Base-by-base conservation (phyloP, 2,888 invertebrate species). In the Drepanosiphum platanoidis region DNA sequence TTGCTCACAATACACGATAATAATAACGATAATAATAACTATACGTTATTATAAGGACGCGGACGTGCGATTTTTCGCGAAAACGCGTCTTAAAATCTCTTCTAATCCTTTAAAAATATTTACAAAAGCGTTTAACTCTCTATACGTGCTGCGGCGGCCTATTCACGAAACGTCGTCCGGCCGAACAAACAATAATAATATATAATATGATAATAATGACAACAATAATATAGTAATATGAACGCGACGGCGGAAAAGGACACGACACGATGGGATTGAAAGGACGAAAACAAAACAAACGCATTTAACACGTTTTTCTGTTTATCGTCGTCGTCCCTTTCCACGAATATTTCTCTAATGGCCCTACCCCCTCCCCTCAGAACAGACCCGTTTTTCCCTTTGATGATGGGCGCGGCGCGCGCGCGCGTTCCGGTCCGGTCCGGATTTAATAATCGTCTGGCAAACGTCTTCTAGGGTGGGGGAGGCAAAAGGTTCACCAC, bases 311-410 rank as follows among this genome's bases (percentile, higher is more conserved):
- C 83, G 83, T 83, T 72, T 82, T 61, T 39, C 66, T 64, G 42
- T 74, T 74, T 82, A 82, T 74, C 46, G 9, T 30, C 58, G 58
- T 39, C 74, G 66, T 46, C 30, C 42, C 46, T 75, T 83, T 83
- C 83, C 39, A 75, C 83, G 83, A 83, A 83, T 75, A 75, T 75
- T 68, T 52, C 68, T 66, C 83, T 83, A 83, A 83, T 83, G 83
- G 83, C 36, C 46, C n/a, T n/a, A n/a, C n/a, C n/a, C n/a, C n/a
- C n/a, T n/a, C n/a, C n/a, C n/a, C 46, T 22, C 46, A 66, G 39
- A 39, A 22, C 39, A 32, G 32, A 75, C 74, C 75, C 75, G 64
- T 75, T 52, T 80, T n/a, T 75, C 34, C 66, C 83, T 83, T 83
- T 83, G 83, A 83, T 27, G 15, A 83, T 83, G 32, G 75, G 75